Conservation (phyloP, 2,113 vertebrate species). For the Podilymbus podiceps region DNA sequence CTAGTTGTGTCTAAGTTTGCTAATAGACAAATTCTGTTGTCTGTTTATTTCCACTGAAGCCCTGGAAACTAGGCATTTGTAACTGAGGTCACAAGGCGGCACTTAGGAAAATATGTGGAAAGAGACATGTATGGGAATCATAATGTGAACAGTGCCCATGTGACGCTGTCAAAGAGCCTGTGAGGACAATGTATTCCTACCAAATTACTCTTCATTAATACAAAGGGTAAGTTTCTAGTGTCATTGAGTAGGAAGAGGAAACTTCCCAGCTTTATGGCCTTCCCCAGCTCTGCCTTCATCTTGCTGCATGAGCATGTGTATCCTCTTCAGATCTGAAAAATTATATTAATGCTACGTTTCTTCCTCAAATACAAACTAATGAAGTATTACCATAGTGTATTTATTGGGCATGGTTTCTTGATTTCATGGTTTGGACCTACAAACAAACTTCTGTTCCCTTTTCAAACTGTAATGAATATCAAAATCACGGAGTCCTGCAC, state of each 20-base stretch:
- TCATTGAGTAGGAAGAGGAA: not conserved
- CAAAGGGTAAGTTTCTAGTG: not conserved
- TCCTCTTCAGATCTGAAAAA: not conserved
- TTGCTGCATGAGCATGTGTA: not conserved
- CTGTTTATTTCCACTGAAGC: not conserved
- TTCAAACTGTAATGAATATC: not conserved
- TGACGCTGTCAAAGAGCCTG: not conserved
- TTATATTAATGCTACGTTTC: not conserved
- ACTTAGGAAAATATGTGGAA: not conserved
- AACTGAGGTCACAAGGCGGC: not conserved
- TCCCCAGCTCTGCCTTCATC: not conserved
- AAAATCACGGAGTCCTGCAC: not conserved
- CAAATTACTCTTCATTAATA: not conserved
- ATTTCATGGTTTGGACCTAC: not conserved
- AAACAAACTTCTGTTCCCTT: not conserved
- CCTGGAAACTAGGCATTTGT: not conserved
- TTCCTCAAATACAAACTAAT: not conserved
- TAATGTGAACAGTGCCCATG: not conserved
- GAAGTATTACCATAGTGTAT: not conserved
- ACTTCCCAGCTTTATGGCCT: not conserved
- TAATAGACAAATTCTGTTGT: not conserved
- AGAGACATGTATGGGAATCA: not conserved
- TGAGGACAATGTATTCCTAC: not conserved
- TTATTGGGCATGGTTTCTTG: not conserved
- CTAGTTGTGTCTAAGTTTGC: not conserved